Percentiles rank a stretch among this genome's conserved stretches.
phyloP scores from a whole-genome alignment of 1,140 invertebrate genomes.

The Meloidogyne chitwoodi region DNA sequence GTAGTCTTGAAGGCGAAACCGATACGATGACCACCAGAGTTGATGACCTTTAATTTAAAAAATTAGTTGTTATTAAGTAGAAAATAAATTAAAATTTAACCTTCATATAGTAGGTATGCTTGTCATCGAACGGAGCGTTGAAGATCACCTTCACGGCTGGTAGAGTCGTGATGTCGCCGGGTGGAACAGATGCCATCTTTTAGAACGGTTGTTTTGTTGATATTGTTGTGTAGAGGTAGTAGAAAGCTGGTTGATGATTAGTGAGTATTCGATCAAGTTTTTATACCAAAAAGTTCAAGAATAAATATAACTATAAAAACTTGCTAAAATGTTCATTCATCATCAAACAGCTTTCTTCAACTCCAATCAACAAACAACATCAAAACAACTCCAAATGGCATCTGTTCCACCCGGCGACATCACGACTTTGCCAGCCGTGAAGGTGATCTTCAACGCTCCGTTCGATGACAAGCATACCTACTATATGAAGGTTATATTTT shows the following conservation, averaged over 20 bases:
- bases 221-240: too few relatives aligned
- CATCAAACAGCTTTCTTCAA: too few relatives aligned
- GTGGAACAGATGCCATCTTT: slow-evolving; percentile 15
- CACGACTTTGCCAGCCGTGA: slow-evolving; percentile 25
- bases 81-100: slow-evolving; percentile 14
- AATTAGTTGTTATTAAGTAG: not conserved
- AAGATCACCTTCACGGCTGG: slow-evolving; percentile 35
- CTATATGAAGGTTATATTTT: slow-evolving; percentile 35
- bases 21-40: slow-evolving; percentile 38
- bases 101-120: slow-evolving; percentile 47
- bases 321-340: too few relatives aligned
- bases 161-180: slow-evolving; percentile 34
- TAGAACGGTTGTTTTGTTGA: too few relatives aligned
- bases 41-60: slow-evolving; percentile 31
- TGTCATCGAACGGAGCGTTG: slow-evolving; percentile 46
- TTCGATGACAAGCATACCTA: slow-evolving; percentile 49
- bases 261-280: too few relatives aligned
- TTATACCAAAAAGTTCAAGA: too few relatives aligned
- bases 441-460: slow-evolving; percentile 43
- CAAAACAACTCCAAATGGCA: too few relatives aligned
- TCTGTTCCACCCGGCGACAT: slow-evolving; percentile 36
- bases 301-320: too few relatives aligned
- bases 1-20: slow-evolving; percentile 46
- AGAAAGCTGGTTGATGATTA: too few relatives aligned
- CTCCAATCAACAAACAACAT: too few relatives aligned